phyloP scores from a whole-genome alignment of 1,140 invertebrate genomes.

The Diploscapter pachys region DNA sequence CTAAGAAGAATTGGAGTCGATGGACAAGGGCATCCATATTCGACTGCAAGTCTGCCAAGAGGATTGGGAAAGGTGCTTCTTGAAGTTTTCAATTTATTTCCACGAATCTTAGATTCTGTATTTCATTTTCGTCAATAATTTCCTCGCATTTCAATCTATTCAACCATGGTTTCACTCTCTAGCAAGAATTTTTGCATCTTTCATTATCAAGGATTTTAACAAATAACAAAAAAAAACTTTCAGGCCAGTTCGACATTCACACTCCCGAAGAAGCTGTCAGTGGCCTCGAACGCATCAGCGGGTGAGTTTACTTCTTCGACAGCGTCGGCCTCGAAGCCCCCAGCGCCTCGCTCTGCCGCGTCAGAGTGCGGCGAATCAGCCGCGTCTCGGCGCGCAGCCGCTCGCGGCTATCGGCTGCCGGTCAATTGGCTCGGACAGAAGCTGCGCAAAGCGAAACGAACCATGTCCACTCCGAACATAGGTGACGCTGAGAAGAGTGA shows the following conservation, averaged over 20 bases:
- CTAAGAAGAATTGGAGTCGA: slow-evolving; percentile 43
- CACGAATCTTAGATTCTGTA: too few relatives aligned
- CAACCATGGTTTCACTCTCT: too few relatives aligned
- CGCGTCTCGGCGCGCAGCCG: slow-evolving; percentile 12
- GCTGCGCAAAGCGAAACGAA: slow-evolving; percentile 65
- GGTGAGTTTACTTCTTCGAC: slow-evolving; percentile 34
- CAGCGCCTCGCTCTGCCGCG: slow-evolving; percentile 16
- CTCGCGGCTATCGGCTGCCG: slow-evolving; percentile 21
- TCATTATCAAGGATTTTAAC: neutral
- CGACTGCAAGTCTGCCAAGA: slow-evolving; percentile 48
- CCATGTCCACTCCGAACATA: slow-evolving; percentile 81
- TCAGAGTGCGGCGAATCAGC: slow-evolving; percentile 31
- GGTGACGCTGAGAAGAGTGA: slow-evolving; percentile 33
- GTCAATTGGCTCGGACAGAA: slow-evolving; percentile 44
- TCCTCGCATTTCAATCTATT: too few relatives aligned
- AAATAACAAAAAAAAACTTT: slow-evolving; percentile 16
- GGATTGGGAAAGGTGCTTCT: slow-evolving; percentile 36
- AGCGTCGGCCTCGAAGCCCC: slow-evolving; percentile 17
- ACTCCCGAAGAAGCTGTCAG: slow-evolving; percentile 46
- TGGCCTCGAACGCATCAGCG: slow-evolving; percentile 28
- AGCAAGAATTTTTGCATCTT: too few relatives aligned
- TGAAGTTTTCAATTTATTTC: neutral
- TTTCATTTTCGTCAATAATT: too few relatives aligned
- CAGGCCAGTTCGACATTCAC: slow-evolving; percentile 43
- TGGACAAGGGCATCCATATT: slow-evolving; percentile 37